Conservation (phyloP, 1,140 invertebrate genomes). For the Diachasma alloeum region DNA sequence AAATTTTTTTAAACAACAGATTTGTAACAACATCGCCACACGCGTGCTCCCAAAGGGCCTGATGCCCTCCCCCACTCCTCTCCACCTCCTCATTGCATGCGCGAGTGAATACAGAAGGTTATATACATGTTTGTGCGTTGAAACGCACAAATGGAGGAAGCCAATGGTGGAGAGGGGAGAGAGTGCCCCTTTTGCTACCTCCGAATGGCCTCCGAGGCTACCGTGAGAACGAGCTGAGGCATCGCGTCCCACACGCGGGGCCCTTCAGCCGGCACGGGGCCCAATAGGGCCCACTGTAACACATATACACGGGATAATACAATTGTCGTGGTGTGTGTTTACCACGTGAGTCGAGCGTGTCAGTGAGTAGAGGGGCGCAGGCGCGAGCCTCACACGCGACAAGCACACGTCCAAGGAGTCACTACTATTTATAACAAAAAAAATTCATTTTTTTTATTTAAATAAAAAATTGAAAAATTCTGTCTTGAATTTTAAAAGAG, state of each 20-base stretch:
- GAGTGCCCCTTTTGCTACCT: slow-evolving; percentile 17
- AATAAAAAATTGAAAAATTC: no score
- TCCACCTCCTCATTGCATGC: slow-evolving; percentile 12
- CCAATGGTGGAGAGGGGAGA: neutral
- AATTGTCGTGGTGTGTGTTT: neutral
- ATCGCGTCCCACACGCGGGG: slow-evolving; percentile 41
- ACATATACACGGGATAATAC: slow-evolving; percentile 1
- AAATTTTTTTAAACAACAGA: neutral
- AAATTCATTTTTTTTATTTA: slow-evolving; percentile 19
- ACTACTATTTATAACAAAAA: slow-evolving; percentile 28
- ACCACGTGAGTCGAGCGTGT: slow-evolving; percentile 22
- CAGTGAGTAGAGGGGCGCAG: slow-evolving; percentile 28
- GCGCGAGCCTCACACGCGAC: slow-evolving; percentile 42
- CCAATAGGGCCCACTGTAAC: slow-evolving; percentile 12
- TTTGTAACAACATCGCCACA: neutral
- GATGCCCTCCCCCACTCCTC: neutral
- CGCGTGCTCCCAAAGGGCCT: neutral
- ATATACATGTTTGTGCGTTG: slow-evolving; percentile 21
- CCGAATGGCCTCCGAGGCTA: slow-evolving; percentile 32
- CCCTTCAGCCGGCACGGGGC: slow-evolving; percentile 43
- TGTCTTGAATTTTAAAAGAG: no score
- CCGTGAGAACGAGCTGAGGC: slow-evolving; percentile 42
- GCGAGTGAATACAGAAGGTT: slow-evolving; percentile 1
- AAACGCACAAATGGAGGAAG: slow-evolving; percentile 38
- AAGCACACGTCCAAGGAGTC: slow-evolving; percentile 37